Evolutionary conservation across 2,888 invertebrate species (phyloP).

Genomic region (Phorcus lineatus): DNA sequence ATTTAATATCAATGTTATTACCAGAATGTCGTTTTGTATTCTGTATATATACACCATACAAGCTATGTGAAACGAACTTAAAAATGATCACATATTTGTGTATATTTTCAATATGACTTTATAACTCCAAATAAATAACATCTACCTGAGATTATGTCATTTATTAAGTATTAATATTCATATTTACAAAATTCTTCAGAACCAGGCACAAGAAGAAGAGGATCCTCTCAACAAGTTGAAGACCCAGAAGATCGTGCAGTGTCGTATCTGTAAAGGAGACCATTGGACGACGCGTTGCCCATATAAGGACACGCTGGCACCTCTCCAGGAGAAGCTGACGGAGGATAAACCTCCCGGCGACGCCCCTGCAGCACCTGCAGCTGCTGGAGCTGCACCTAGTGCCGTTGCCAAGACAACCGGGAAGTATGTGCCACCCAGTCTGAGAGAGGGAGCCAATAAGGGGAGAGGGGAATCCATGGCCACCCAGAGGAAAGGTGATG

Average conservation of each 20-base stretch:
- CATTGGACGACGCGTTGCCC: conserved; percentile 99
- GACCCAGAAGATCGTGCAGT: conserved; percentile 73
- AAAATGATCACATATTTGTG: too few species aligned
- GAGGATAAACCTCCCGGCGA: conserved; percentile 76
- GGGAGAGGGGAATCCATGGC: conserved; percentile 84
- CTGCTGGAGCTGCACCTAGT: conserved; percentile 52
- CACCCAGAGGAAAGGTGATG: conserved; percentile 75
- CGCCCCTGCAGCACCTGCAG: conserved; percentile 58
- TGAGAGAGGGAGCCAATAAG: conserved; percentile 86
- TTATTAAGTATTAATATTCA: too few species aligned
- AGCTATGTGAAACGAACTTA: too few species aligned
- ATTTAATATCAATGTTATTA: too few species aligned
- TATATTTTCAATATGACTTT: too few species aligned
- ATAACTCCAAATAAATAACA: too few species aligned
- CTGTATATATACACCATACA: too few species aligned
- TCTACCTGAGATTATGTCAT: too few species aligned
- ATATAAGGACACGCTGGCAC: conserved; percentile 89
- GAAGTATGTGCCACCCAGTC: conserved; percentile 86
- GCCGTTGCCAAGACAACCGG: conserved; percentile 63
- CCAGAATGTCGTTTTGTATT: too few species aligned
- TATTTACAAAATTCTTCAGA: background rate
- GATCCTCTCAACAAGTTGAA: conserved; percentile 87
- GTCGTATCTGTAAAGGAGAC: conserved; percentile 81
- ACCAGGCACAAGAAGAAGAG: conserved; percentile 86
- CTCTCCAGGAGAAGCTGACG: conserved; percentile 71